Evolutionary conservation across 2,888 invertebrate genomes (phyloP).

Genomic region (Volucella inanis): DNA sequence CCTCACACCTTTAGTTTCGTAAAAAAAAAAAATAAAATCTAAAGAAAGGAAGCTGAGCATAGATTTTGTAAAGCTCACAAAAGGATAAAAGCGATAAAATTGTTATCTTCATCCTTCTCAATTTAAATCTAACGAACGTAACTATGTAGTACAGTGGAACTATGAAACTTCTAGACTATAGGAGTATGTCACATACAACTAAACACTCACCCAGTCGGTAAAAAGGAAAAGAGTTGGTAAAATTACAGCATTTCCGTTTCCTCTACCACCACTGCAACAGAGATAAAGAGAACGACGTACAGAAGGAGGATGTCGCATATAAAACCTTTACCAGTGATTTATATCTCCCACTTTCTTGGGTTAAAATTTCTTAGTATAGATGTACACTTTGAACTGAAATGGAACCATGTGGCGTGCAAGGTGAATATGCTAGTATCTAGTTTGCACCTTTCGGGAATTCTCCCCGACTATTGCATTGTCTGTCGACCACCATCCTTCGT

Average conservation of each 20-base stretch:
- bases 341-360: conserved; percentile 66
- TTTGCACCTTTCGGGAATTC: not conserved
- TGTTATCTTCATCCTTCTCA: conserved; percentile 69
- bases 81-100: conserved; percentile 67
- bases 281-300: conserved; percentile 25
- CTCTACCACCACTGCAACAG: not conserved
- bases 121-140: conserved; percentile 64
- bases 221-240: conserved; percentile 52
- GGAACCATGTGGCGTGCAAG: conserved; percentile 44
- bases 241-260: conserved; percentile 63
- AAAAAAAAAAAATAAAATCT: conserved; percentile 1
- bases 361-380: conserved; percentile 53
- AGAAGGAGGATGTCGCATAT: conserved; percentile 57
- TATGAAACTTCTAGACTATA: no score
- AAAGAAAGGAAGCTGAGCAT: conserved; percentile 8
- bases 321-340: conserved; percentile 71
- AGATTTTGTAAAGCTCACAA: conserved; percentile 42
- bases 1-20: conserved; percentile 2
- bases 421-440: conserved; percentile 56
- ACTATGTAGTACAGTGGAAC: conserved; percentile 6
- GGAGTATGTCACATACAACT: not conserved
- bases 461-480: not conserved
- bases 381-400: conserved; percentile 59
- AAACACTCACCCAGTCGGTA: not conserved
- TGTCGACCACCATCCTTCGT: conserved; percentile 1